Base-by-base conservation (phyloP, 2,113 vertebrate genomes). In the Aegotheles bennettii region DNA sequence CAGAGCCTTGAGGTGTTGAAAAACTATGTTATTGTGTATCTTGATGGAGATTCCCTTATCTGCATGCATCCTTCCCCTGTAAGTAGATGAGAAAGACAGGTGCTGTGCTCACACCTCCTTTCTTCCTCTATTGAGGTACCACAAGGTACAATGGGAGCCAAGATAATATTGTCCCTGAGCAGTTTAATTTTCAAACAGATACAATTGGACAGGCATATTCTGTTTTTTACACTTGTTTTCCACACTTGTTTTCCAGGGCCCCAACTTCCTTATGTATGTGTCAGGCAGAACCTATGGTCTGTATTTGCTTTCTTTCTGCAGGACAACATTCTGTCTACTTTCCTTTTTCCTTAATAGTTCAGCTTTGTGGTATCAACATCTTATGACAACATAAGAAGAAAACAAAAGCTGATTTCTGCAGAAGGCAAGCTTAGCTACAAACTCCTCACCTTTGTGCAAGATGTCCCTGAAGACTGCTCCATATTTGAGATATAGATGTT, bases 401-500 rank as follows among this genome's bases (percentile, higher is more conserved):
- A 94, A 92, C 48, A 53, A 90, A 93, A 90, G 63, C 59, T 88
- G 53, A 88, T 83, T 92, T 84, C 76, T 86, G 59, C 54, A 81
- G 36, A 50, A 84, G 51, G 45, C 50, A 86, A 87, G 35, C 64
- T 81, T 87, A 90, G 38, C 73, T 92, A 77, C 90, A 65, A 42
- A 70, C 59, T 82, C 33, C 45, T 93, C 68, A 92, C 54, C 68
- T 90, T 69, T 94, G 76, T 80, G 35, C 81, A n/a, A 54, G 54
- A 54, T 33, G 68, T 92, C 83, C 88, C 79, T 45, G 5, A 96
- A 93, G 90, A 92, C 71, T 86, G n/a, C 35, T 93, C 87, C 54
- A 67, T 90, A 67, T 74, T 96, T 86, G 76, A 94, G 86, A 90
- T 67, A 95, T 19, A 86, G 68, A 88, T 67, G 68, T 92, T 90